Conservation (phyloP, 2,888 invertebrate genomes). For the Himalopsyche japonica region DNA sequence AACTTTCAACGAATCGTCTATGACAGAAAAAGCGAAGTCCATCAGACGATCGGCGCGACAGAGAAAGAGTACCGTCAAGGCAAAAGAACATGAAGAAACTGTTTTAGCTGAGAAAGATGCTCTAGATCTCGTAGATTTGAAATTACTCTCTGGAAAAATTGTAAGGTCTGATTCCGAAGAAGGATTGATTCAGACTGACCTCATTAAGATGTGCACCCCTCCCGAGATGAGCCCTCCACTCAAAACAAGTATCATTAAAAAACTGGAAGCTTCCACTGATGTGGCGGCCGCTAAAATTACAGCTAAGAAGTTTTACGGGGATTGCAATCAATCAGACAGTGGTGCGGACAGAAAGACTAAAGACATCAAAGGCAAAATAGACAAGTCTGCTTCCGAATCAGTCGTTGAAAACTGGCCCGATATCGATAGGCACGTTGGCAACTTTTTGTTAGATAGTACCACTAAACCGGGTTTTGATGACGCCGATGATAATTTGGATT, state of each 20-base stretch:
- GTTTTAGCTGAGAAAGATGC: constrained; percentile 32
- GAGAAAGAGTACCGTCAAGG: constrained; percentile 52
- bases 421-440: not conserved
- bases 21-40: constrained; percentile 47
- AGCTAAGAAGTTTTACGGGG: constrained; percentile 52
- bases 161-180: constrained; percentile 19
- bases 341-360: not conserved
- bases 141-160: constrained; percentile 3
- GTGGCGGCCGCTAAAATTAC: constrained; percentile 49
- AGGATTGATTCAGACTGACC: not conserved
- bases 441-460: not conserved
- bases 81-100: constrained; percentile 41
- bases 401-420: not conserved
- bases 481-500: constrained; percentile 51
- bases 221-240: constrained; percentile 33
- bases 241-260: constrained; percentile 47
- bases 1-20: constrained; percentile 58
- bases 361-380: not conserved
- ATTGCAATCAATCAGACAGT: constrained; percentile 31
- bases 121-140: constrained; percentile 17
- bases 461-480: constrained; percentile 42
- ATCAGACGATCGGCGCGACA: constrained; percentile 57
- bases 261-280: constrained; percentile 43
- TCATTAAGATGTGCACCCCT: not conserved
- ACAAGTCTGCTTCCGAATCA: not conserved